Evolutionary conservation across 2,888 invertebrate genomes (phyloP).

Genomic region (Syritta pipiens): DNA sequence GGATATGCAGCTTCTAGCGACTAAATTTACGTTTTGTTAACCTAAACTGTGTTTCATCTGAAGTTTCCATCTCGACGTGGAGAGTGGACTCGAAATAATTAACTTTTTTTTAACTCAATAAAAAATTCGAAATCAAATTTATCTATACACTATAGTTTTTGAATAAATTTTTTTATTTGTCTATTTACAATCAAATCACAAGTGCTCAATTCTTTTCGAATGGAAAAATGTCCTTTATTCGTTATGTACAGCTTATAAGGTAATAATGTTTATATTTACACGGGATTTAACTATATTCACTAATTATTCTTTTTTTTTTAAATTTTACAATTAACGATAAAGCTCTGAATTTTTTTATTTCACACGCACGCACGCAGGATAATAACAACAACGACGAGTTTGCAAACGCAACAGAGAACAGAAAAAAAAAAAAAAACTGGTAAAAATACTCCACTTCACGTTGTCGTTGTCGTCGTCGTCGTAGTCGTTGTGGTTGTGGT

Average conservation of each 20-base stretch:
- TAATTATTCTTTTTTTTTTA: slow-evolving; percentile 12
- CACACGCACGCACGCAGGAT: slow-evolving; percentile 41
- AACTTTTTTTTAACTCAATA: slow-evolving; percentile 17
- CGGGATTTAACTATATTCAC: slow-evolving; percentile 6
- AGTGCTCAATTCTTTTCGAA: slow-evolving; percentile 71
- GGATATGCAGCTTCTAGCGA: slow-evolving; percentile 61
- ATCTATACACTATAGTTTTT: slow-evolving; percentile 25
- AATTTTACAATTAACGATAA: slow-evolving; percentile 42
- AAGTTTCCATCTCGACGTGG: slow-evolving; percentile 49
- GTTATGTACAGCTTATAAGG: slow-evolving; percentile 68
- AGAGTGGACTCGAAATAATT: slow-evolving; percentile 36
- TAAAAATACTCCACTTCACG: slow-evolving; percentile 50
- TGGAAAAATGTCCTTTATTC: slow-evolving; percentile 68
- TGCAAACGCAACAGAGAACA: slow-evolving; percentile 11
- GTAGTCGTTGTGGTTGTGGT: slow-evolving; percentile 9
- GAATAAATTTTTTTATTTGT: slow-evolving; percentile 45
- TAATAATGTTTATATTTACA: slow-evolving; percentile 45
- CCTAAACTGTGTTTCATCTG: slow-evolving; percentile 67
- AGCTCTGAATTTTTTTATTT: slow-evolving; percentile 43
- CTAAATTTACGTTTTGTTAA: slow-evolving; percentile 69
- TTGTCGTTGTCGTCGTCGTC: slow-evolving; percentile 6
- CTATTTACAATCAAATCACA: slow-evolving; percentile 74
- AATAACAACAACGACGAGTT: not conserved
- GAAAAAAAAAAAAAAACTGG: slow-evolving; percentile 47
- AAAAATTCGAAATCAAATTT: not conserved